Percentiles rank a stretch among this genome's conserved stretches.
Evolutionary conservation across 2,797 vertebrate species (phyloP).

Genomic region (Parauchenoglanis ngamensis): DNA sequence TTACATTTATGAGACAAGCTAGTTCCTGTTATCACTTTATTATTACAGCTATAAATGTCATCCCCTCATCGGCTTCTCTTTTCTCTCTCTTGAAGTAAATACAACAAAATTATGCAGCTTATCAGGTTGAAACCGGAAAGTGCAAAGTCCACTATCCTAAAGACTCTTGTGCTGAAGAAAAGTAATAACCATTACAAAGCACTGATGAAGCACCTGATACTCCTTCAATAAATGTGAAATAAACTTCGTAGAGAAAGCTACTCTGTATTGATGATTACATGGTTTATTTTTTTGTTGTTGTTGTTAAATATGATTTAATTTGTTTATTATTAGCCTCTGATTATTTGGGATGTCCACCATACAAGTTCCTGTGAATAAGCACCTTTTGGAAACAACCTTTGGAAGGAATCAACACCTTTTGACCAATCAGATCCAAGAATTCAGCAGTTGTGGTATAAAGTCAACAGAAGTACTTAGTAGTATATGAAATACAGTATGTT

Average conservation of each 20-base stretch:
- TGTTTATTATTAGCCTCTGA: not conserved
- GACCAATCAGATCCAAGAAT: not conserved
- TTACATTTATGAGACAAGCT: not conserved
- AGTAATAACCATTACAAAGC: not conserved
- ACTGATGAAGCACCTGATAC: not conserved
- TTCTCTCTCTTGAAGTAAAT: not conserved
- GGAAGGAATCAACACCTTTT: not conserved
- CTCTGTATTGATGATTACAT: not conserved
- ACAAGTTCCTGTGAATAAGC: not conserved
- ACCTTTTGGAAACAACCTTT: too few species aligned
- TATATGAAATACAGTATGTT: not conserved
- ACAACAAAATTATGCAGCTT: not conserved
- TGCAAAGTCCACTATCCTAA: not conserved
- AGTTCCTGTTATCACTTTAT: constrained; percentile 10
- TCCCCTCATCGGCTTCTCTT: not conserved
- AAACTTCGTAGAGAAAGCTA: not conserved
- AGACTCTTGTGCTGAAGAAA: not conserved
- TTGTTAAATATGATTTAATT: not conserved
- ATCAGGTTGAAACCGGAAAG: constrained; percentile 6
- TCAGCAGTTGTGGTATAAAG: not conserved
- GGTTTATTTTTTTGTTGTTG: not conserved
- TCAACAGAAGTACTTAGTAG: not conserved
- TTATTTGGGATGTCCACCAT: not conserved
- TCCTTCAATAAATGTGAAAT: not conserved
- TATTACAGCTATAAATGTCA: not conserved